Conservation (phyloP, 2,888 invertebrate species). For the Melipona bicolor region DNA sequence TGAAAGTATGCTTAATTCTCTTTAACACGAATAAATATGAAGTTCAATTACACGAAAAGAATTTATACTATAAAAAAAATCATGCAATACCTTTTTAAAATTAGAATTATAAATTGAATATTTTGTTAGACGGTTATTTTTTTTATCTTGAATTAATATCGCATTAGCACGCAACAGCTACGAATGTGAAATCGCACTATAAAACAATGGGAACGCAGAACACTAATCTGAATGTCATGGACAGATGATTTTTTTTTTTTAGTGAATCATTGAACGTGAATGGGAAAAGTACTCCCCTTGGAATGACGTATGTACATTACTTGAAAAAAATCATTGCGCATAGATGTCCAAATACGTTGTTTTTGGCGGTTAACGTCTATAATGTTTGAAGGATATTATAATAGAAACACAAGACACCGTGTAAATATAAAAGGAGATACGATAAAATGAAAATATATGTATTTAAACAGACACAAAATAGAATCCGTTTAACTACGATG, state of each 20-base stretch:
- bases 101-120: conserved; percentile 17
- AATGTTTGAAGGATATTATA: conserved; percentile 1
- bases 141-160: conserved; percentile 4
- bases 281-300: conserved; percentile 68
- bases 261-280: conserved; percentile 73
- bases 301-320: conserved; percentile 72
- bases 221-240: conserved; percentile 1
- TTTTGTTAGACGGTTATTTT: conserved; percentile 19
- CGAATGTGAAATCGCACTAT: not conserved
- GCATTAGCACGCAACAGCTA: not conserved
- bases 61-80: not conserved
- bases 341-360: conserved; percentile 22
- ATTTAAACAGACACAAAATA: conserved; percentile 39
- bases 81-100: not conserved
- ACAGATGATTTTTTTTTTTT: conserved; percentile 49
- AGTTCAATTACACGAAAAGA: not conserved
- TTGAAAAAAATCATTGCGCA: conserved; percentile 44
- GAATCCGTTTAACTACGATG: conserved; percentile 65
- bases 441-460: not conserved
- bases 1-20: not conserved
- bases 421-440: not conserved
- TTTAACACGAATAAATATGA: conserved; percentile 1
- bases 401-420: not conserved
- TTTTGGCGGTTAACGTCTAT: conserved; percentile 53
- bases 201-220: conserved; percentile 16